Conservation (phyloP, 2,888 invertebrate genomes). For the Heliconius sara region DNA sequence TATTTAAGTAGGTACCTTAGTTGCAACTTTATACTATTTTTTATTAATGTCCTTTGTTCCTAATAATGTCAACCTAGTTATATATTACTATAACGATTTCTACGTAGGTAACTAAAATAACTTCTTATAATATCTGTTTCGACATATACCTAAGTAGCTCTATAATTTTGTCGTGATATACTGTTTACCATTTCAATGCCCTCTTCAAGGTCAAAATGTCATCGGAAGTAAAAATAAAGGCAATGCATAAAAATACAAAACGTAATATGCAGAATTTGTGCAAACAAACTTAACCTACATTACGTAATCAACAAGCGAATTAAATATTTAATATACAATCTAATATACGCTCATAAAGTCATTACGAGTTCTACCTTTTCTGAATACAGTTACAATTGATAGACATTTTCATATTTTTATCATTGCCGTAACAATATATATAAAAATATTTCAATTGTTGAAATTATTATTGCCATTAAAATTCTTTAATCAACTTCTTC, state of each 20-base stretch:
- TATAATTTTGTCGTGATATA: background rate
- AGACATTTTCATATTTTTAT: background rate
- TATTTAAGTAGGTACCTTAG: background rate
- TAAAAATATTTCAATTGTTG: constrained; percentile 3
- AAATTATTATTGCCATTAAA: constrained; percentile 24
- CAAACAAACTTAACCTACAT: constrained; percentile 37
- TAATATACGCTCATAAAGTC: background rate
- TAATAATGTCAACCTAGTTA: background rate
- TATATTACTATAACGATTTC: background rate
- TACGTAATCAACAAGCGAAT: constrained; percentile 23
- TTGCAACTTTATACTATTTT: background rate
- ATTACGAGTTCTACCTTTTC: background rate
- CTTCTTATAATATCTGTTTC: background rate
- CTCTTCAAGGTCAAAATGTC: constrained; percentile 42
- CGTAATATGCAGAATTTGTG: constrained; percentile 16
- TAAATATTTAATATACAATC: background rate
- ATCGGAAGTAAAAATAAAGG: constrained; percentile 40
- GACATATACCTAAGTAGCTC: background rate
- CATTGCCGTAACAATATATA: background rate
- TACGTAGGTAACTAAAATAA: background rate
- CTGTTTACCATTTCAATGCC: constrained; percentile 24
- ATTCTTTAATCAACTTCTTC: constrained; percentile 24
- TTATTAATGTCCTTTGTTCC: background rate
- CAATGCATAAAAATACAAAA: constrained; percentile 31
- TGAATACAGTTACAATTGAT: background rate